Evolutionary conservation across 2,888 invertebrate species (phyloP).

Genomic region (Emmelina monodactyla): DNA sequence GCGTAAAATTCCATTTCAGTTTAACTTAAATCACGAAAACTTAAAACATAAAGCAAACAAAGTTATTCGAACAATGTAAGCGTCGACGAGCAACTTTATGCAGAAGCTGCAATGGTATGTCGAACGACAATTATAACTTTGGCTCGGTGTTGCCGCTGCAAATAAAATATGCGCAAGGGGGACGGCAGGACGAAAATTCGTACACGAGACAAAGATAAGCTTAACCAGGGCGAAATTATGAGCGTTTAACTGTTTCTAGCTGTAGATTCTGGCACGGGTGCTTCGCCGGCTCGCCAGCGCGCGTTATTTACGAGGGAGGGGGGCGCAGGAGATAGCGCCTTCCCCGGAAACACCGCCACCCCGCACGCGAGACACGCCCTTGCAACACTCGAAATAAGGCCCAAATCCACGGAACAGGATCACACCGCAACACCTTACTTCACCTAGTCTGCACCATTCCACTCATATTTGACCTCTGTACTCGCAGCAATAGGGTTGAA

Average conservation of each 20-base stretch:
- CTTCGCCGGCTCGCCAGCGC: slow-evolving; percentile 66
- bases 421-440: slow-evolving; percentile 21
- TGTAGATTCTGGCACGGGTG: slow-evolving; percentile 65
- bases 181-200: slow-evolving; percentile 55
- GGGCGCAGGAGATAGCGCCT: slow-evolving; percentile 57
- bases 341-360: slow-evolving; percentile 50
- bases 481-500: slow-evolving; percentile 35
- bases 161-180: slow-evolving; percentile 62
- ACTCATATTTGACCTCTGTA: slow-evolving; percentile 47
- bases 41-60: slow-evolving; percentile 50
- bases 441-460: slow-evolving; percentile 9
- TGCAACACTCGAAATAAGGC: slow-evolving; percentile 22
- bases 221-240: slow-evolving; percentile 67
- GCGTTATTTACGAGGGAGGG: slow-evolving; percentile 64
- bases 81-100: slow-evolving; percentile 48
- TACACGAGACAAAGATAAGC: slow-evolving; percentile 66
- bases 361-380: slow-evolving; percentile 22
- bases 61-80: slow-evolving; percentile 58
- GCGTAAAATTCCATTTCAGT: too few species aligned
- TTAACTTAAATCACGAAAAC: slow-evolving; percentile 27
- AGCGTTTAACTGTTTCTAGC: slow-evolving; percentile 67
- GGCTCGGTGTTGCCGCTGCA: slow-evolving; percentile 53
- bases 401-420: slow-evolving; percentile 16
- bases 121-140: slow-evolving; percentile 64
- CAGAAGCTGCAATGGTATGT: slow-evolving; percentile 59